Base-by-base conservation (phyloP, 2,888 invertebrate species). In the Melolontha melolontha region DNA sequence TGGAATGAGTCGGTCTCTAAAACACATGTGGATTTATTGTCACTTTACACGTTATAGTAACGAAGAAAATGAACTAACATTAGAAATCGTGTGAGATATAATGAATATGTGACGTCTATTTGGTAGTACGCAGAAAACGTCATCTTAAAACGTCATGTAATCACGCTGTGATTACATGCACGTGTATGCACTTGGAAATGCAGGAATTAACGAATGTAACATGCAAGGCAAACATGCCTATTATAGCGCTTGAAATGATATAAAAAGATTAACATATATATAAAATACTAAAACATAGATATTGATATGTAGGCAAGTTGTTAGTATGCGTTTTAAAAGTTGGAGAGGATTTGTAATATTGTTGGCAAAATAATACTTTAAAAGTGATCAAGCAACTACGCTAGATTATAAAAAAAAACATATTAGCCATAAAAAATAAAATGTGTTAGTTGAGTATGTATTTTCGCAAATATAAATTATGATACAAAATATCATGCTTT, bases 11-110 rank as follows among this genome's bases (percentile, higher is more conserved):
- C 39, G 10, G 17, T 39, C 34, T 11, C 52, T 34, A 29, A n/a
- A 29, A 29, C 29, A 54, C 17, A 40, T 40, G 16, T 17, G 40
- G 40, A 54, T 54, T 54, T 54, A 54, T 54, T 54, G 40, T 54
- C 40, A 54, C 39, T 54, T 54, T 40, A 40, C 41, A 54, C 40
- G 54, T 54, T 40, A 54, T 40, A 40, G 54, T 54, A 54, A 54
- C 54, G 14, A 40, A 17, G 40, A 54, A 54, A 39, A 54, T 54
- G 16, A 40, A 16, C 39, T 54, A 54, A 54, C 16, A 5, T 2
- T 34, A 34, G 6, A 34, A 34, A 10, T 1, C 54, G 40, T 39
- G 40, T 40, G 54, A 16, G 52, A 52, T 11, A 34, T 34, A 34
- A 34, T 34, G 52, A 52, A 52, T 52, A 40, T 39, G n/a, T n/a